Percentiles rank a stretch among this genome's conserved stretches.
phyloP scores from a whole-genome alignment of 1,140 invertebrate genomes.

The Brachionus rubens region DNA sequence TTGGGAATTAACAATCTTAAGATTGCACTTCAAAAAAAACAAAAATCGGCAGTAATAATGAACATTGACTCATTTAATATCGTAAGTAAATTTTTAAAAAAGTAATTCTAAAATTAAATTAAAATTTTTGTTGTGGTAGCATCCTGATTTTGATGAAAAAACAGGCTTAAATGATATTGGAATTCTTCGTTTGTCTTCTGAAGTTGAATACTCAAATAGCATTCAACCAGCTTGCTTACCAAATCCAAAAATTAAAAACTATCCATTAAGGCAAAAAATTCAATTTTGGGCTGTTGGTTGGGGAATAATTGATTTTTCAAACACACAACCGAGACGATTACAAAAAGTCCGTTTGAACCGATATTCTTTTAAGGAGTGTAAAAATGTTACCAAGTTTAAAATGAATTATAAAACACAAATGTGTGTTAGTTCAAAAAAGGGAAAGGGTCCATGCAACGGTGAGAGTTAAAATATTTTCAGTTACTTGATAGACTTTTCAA shows the following conservation, averaged over 20 bases:
- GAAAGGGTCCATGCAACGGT: too few species aligned
- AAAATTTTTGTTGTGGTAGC: too few species aligned
- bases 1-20: too few species aligned
- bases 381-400: too few species aligned
- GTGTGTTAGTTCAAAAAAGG: background rate
- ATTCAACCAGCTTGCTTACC: slow-evolving; percentile 24
- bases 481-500: too few species aligned
- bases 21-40: too few species aligned
- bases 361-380: background rate
- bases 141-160: too few species aligned
- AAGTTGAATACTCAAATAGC: background rate
- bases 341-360: background rate
- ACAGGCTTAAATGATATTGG: too few species aligned
- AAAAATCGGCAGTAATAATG: too few species aligned
- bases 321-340: background rate
- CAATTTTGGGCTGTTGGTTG: background rate
- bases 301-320: background rate
- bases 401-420: background rate
- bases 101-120: background rate
- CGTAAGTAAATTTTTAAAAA: background rate
- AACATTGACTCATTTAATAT: too few species aligned
- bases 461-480: too few species aligned
- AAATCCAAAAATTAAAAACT: background rate
- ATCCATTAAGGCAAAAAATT: background rate
- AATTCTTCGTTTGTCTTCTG: background rate